Evolutionary conservation across 1,140 invertebrate genomes (phyloP).

Genomic region (Aphelinus atriplicis): DNA sequence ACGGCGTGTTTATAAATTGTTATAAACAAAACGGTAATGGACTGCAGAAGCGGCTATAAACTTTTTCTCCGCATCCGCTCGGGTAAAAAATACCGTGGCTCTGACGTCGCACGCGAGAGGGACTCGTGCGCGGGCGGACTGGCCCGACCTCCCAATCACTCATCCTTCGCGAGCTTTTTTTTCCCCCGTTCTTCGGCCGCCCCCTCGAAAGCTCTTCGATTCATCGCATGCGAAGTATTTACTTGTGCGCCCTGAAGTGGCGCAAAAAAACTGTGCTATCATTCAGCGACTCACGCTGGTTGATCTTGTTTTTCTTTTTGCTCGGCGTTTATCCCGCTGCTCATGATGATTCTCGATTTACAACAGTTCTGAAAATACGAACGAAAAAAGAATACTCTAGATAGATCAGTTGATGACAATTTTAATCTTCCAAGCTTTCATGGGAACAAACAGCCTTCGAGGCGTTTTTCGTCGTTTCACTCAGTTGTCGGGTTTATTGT

Average conservation of each 20-base stretch:
- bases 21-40: constrained; percentile 66
- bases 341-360: no score
- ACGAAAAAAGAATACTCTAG: no score
- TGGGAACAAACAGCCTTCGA: no score
- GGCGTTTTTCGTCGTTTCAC: no score
- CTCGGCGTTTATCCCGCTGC: not conserved
- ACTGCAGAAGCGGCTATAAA: constrained; percentile 64
- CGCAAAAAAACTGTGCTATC: not conserved
- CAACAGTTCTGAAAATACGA: no score
- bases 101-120: not conserved
- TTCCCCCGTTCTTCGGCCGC: not conserved
- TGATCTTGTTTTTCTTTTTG: constrained; percentile 20
- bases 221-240: constrained; percentile 2
- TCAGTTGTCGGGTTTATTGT: no score
- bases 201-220: constrained; percentile 4
- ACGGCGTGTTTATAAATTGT: constrained; percentile 62
- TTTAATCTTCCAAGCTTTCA: no score
- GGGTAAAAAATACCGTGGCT: constrained; percentile 16
- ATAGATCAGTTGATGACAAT: no score
- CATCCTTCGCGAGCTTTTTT: not conserved
- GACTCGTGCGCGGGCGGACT: no score
- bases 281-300: not conserved
- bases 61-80: constrained; percentile 47
- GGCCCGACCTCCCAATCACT: not conserved
- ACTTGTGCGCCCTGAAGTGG: not conserved